Base-by-base conservation (phyloP, 2,888 invertebrate species). In the Torymus aiolomorphi region DNA sequence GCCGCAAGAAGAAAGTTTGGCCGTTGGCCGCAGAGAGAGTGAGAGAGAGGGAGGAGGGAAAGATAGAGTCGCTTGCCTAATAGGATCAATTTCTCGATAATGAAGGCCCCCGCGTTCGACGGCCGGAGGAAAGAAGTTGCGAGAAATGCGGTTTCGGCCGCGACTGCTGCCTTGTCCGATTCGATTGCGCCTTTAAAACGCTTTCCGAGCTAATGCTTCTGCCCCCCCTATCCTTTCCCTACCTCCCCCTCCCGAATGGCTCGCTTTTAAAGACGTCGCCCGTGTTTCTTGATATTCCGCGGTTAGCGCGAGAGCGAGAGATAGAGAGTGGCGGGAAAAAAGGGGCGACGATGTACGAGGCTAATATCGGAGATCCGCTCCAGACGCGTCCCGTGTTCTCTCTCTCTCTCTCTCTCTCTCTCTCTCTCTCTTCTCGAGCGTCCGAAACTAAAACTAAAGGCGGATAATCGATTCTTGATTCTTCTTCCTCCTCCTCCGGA, bases 41-140 rank as follows among this genome's bases (percentile, higher is more conserved):
- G 24, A 24, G 24, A 24, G 24, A n/a, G n/a, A n/a, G n/a, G n/a
- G n/a, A n/a, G n/a, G n/a, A n/a, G n/a, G n/a, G n/a, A 31, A 8
- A 31, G 31, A 31, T 31, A 31, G 31, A 31, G 31, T 31, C 73
- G 72, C 49, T 24, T 83, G 84, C 83, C 85, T 88, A 89, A 89
- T 89, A 87, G 89, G 88, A 89, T 90, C 90, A 89, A 90, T 90
- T 90, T 87, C 85, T 89, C 90, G 88, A 90, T 90, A 90, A 89
- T 86, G 85, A 87, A 86, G 76, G 56, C 69, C 31, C n/a, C 63
- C 10, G 56, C n/a, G 54, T n/a, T n/a, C 24, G 69, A 31, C 16
- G 61, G 51, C 31, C 57, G 56, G 13, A 62, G 16, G 31, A 51
- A 69, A 74, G 62, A 79, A 72, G 76, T 56, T 54, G n/a, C 31